phyloP scores from a whole-genome alignment of 1,140 invertebrate genomes.

The roundworm (Caenorhabditis elegans) region DNA sequence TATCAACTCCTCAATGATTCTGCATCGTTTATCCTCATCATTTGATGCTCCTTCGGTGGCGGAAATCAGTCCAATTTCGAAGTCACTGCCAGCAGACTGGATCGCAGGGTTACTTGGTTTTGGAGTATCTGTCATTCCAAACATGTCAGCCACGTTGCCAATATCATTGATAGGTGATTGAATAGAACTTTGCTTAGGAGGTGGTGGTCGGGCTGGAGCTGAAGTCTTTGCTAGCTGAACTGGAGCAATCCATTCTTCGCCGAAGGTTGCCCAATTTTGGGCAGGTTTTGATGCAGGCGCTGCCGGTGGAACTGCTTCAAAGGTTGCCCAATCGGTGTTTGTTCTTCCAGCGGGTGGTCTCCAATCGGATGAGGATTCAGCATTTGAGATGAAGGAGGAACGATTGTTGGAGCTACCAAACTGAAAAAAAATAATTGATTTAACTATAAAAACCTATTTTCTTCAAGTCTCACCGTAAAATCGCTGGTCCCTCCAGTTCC shows the following conservation, averaged over 20 bases:
- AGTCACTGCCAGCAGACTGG: neutral
- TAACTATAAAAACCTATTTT: too few species aligned
- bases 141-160: neutral
- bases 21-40: conserved; percentile 36
- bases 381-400: neutral
- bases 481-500: neutral
- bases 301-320: neutral
- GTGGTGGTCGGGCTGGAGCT: conserved; percentile 42
- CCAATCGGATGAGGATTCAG: conserved; percentile 3
- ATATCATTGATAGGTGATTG: neutral
- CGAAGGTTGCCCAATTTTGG: conserved; percentile 37
- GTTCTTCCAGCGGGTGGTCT: neutral
- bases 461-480: neutral
- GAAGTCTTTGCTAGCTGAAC: conserved; percentile 10
- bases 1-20: conserved; percentile 57
- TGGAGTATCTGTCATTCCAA: neutral
- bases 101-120: neutral
- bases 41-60: conserved; percentile 16
- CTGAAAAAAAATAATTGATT: too few species aligned
- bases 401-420: neutral
- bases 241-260: conserved; percentile 36
- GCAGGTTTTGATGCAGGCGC: neutral
- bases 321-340: neutral
- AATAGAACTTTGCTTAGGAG: conserved; percentile 29
- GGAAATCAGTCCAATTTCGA: neutral